Evolutionary conservation across 2,888 invertebrate genomes (phyloP).

Genomic region (Muschampia plurimacula): DNA sequence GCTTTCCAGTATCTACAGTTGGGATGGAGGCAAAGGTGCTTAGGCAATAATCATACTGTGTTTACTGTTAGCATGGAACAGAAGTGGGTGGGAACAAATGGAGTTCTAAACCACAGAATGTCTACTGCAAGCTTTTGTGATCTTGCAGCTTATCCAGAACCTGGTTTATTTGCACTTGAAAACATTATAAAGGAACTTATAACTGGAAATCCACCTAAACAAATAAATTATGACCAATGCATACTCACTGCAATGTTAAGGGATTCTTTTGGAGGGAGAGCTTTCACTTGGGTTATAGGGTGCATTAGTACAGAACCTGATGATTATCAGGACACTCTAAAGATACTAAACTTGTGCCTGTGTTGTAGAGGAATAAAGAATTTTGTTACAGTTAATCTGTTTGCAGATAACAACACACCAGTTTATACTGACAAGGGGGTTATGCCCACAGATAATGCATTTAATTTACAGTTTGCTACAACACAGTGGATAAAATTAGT

Average conservation of each 20-base stretch:
- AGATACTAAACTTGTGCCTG: conserved; percentile 88
- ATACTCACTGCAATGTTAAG: conserved; percentile 89
- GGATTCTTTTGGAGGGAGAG: conserved; percentile 91
- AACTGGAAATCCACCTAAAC: conserved; percentile 83
- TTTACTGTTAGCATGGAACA: conserved; percentile 91
- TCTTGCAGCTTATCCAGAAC: conserved; percentile 86
- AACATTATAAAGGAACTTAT: conserved; percentile 86
- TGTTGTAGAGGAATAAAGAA: conserved; percentile 89
- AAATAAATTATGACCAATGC: conserved; percentile 87
- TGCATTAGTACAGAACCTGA: conserved; percentile 90
- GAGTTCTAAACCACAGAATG: conserved; percentile 88
- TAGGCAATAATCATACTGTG: conserved; percentile 87
- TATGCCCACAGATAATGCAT: conserved; percentile 75
- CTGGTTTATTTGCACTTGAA: conserved; percentile 88
- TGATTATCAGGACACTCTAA: conserved; percentile 89
- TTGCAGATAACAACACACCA: conserved; percentile 87
- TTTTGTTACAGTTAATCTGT: conserved; percentile 89
- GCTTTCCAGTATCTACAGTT: conserved; percentile 89
- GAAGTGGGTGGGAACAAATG: conserved; percentile 89
- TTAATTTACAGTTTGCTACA: conserved; percentile 93
- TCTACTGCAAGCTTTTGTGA: conserved; percentile 92
- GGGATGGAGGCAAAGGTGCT: conserved; percentile 86
- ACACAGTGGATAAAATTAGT: conserved; percentile 93
- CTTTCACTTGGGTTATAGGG: conserved; percentile 90
- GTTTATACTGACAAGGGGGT: conserved; percentile 74